Evolutionary conservation across 2,888 invertebrate species (phyloP).

Genomic region (Cheilosia variabilis): DNA sequence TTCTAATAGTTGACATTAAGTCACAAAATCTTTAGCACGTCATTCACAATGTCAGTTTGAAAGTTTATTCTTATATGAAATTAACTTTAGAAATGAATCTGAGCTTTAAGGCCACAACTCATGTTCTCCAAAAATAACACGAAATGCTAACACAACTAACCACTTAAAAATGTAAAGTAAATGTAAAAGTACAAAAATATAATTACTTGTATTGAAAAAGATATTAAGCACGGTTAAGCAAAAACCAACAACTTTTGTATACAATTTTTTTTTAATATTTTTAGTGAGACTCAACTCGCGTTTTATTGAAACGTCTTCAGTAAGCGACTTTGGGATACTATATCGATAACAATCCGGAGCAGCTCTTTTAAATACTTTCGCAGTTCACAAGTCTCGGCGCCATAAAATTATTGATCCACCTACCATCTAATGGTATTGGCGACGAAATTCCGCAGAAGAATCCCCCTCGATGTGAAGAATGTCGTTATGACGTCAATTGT

Average conservation of each 20-base stretch:
- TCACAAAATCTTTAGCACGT: too few relatives aligned
- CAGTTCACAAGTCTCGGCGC: conserved; percentile 15
- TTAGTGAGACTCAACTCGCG: not conserved
- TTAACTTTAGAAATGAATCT: too few relatives aligned
- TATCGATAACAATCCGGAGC: conserved; percentile 30
- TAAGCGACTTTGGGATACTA: conserved; percentile 56
- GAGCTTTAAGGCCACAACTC: too few relatives aligned
- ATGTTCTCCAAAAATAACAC: not conserved
- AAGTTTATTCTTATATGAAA: too few relatives aligned
- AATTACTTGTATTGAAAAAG: conserved; percentile 23
- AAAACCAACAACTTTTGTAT: not conserved
- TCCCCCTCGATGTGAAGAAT: conserved; percentile 35
- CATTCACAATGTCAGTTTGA: too few relatives aligned
- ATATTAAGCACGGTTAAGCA: not conserved
- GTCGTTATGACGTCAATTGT: conserved; percentile 56
- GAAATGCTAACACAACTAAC: not conserved
- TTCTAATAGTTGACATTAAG: too few relatives aligned
- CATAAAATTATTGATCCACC: conserved; percentile 49
- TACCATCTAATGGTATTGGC: conserved; percentile 1
- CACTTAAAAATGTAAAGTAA: not conserved
- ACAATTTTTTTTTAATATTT: not conserved
- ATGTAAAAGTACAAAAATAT: not conserved
- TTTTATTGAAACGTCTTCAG: conserved; percentile 50
- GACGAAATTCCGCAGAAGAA: conserved; percentile 56
- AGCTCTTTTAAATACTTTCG: conserved; percentile 62